Evolutionary conservation across 2,797 vertebrate genomes (phyloP).

Genomic region (Xiphophorus birchmanni): DNA sequence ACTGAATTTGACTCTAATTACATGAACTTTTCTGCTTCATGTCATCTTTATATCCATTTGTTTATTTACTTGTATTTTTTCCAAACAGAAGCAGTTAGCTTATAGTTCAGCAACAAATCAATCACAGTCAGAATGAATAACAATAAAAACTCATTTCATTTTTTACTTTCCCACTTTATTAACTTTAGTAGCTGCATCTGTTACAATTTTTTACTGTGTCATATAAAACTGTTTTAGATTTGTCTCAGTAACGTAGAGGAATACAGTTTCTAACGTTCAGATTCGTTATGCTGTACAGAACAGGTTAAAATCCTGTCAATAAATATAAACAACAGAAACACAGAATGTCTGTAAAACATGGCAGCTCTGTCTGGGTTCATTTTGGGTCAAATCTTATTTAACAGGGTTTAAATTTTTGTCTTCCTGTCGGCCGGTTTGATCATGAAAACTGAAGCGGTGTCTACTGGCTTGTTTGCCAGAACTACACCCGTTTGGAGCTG

Average conservation of each 20-base stretch:
- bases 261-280: constrained; percentile 50
- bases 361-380: not conserved
- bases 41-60: not conserved
- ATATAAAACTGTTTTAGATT: constrained; percentile 42
- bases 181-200: constrained; percentile 29
- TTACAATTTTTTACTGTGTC: constrained; percentile 18
- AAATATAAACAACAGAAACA: constrained; percentile 60
- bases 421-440: constrained; percentile 9
- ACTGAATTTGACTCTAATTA: not conserved
- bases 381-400: not conserved
- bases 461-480: constrained; percentile 43
- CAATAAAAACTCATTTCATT: not conserved
- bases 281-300: constrained; percentile 73
- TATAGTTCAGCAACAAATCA: not conserved
- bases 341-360: constrained; percentile 3
- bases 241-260: constrained; percentile 43
- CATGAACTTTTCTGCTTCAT: not conserved
- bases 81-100: not conserved
- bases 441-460: constrained; percentile 46
- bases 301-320: constrained; percentile 81
- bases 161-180: constrained; percentile 71
- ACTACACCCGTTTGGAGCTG: constrained; percentile 51
- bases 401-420: constrained; percentile 15
- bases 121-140: not conserved
- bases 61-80: not conserved